A percentile compares a stretch with the other conserved stretches of the same genome.
These are phyloP conservation scores for Timandra comae DNA, from an alignment of 2,888 invertebrate genomes.

Conservation along the genomic window DNA sequence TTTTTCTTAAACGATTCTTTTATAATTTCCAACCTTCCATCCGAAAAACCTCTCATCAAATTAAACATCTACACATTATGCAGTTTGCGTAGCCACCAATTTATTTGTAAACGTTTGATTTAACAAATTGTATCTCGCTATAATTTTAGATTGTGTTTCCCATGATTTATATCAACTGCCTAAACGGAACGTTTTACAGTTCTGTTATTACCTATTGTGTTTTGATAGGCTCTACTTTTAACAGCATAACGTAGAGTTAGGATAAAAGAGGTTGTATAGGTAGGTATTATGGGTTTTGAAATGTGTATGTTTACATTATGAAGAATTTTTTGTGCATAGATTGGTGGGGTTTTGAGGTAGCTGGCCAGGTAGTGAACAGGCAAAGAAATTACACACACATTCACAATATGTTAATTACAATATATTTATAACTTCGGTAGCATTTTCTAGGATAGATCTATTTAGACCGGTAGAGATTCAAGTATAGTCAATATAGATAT, in stretches of 20 bases:
- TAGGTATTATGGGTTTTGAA: no score
- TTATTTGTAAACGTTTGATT: constrained; percentile 56
- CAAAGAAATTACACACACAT: no score
- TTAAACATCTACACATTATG: constrained; percentile 67
- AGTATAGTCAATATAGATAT: no score
- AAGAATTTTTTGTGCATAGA: constrained; percentile 42
- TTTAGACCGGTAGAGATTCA: no score
- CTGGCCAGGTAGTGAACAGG: constrained; percentile 71
- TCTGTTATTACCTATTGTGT: constrained; percentile 21
- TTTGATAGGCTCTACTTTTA: constrained; percentile 14
- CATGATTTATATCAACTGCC: constrained; percentile 40
- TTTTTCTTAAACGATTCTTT: constrained; percentile 63
- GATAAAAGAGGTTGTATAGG: no score
- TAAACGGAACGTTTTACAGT: constrained; percentile 33
- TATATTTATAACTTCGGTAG: no score
- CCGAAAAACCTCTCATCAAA: constrained; percentile 60
- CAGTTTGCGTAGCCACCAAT: constrained; percentile 62
- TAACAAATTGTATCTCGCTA: constrained; percentile 45
- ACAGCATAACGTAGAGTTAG: not conserved
- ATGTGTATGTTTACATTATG: no score
- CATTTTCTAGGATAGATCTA: no score
- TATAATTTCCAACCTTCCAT: constrained; percentile 55
- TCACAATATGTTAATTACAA: no score
- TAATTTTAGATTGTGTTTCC: constrained; percentile 42
- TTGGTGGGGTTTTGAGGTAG: constrained; percentile 67